Percentiles rank a stretch among this genome's conserved stretches.
Conservation (phyloP, 2,113 vertebrate genomes). For the Theropithecus gelada region DNA sequence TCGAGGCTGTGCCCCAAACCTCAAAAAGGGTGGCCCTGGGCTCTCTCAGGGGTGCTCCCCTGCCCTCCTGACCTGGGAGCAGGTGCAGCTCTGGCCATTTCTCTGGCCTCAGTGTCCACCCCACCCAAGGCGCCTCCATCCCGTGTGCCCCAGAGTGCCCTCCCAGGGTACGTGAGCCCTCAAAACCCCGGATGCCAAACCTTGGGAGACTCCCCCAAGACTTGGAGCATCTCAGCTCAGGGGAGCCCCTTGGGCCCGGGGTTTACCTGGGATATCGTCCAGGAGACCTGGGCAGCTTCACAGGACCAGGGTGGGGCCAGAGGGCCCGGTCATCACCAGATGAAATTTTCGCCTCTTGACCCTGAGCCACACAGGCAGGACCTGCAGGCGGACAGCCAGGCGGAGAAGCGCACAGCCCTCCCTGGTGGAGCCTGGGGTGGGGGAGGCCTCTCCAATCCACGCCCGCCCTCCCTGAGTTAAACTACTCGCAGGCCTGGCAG, state of each 20-base stretch:
- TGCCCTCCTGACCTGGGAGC: rapidly evolving
- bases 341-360: not conserved
- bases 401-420: rapidly evolving
- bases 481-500: not conserved
- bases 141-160: rapidly evolving
- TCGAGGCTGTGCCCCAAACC: rapidly evolving
- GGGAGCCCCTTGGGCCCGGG: rapidly evolving
- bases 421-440: rapidly evolving
- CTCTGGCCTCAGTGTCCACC: not conserved
- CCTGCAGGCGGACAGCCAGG: too few species aligned
- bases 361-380: not conserved
- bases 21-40: not conserved
- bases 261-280: not conserved
- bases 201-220: not conserved
- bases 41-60: not conserved
- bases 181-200: not conserved
- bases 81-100: too few species aligned
- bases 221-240: too few species aligned
- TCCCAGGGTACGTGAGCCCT: not conserved
- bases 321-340: not conserved
- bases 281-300: not conserved
- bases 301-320: rapidly evolving
- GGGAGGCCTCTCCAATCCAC: not conserved
- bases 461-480: too few species aligned
- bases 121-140: not conserved